Evolutionary conservation across 2,888 invertebrate species (phyloP).

Genomic region (Sarcophaga caerulescens): DNA sequence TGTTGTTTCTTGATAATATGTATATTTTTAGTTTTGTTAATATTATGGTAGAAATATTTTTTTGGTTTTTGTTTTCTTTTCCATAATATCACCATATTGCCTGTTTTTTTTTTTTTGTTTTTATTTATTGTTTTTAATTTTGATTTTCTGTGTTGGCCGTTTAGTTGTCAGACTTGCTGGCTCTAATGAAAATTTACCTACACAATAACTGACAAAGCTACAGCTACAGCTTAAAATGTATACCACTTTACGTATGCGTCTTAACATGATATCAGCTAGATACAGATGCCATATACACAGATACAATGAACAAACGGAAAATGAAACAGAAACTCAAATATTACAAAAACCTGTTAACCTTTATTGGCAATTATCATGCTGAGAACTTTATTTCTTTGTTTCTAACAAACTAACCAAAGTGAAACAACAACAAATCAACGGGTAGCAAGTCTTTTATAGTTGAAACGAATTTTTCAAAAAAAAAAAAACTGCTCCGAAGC

Average conservation of each 20-base stretch:
- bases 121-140: constrained; percentile 35
- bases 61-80: not conserved
- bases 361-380: constrained; percentile 65
- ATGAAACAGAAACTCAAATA: constrained; percentile 37
- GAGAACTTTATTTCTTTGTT: constrained; percentile 60
- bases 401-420: constrained; percentile 5
- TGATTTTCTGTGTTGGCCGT: constrained; percentile 36
- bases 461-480: not conserved
- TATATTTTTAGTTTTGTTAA: constrained; percentile 15
- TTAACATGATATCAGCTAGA: constrained; percentile 28
- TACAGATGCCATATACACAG: constrained; percentile 30
- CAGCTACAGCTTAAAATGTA: not conserved
- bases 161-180: constrained; percentile 65
- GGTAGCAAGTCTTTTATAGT: constrained; percentile 1
- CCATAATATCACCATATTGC: constrained; percentile 2
- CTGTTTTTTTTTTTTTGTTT: constrained; percentile 14
- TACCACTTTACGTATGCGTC: constrained; percentile 41
- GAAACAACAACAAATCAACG: not conserved
- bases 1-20: not conserved
- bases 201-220: constrained; percentile 1
- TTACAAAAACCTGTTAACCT: constrained; percentile 65
- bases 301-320: constrained; percentile 11
- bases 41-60: constrained; percentile 3
- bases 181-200: constrained; percentile 67
- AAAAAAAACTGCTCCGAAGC: not conserved